Evolutionary conservation across 1,140 invertebrate genomes (phyloP).

Genomic region (Drosophila sp.): DNA sequence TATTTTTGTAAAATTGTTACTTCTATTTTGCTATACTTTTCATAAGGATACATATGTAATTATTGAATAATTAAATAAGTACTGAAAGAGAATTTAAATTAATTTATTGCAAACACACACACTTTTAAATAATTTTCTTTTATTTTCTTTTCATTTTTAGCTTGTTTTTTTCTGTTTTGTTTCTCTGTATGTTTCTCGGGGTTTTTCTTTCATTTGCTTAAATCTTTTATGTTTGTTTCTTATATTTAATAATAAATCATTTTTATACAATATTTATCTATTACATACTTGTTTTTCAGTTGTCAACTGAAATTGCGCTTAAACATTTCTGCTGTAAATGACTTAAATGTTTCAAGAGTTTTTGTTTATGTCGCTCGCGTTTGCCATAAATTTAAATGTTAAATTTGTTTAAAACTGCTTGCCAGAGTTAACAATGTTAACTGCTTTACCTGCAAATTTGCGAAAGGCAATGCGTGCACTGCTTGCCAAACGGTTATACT

Average conservation of each 20-base stretch:
- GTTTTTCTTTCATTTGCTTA: constrained; percentile 65
- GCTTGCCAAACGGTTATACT: constrained; percentile 37
- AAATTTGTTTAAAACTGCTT: constrained; percentile 75
- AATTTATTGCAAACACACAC: neutral
- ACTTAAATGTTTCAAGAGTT: constrained; percentile 52
- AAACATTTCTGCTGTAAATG: constrained; percentile 59
- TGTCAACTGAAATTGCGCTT: constrained; percentile 51
- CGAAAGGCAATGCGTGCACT: constrained; percentile 71
- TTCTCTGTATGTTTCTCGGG: constrained; percentile 56
- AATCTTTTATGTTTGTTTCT: constrained; percentile 63
- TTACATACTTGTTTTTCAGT: constrained; percentile 53
- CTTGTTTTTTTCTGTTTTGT: constrained; percentile 58
- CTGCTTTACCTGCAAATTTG: constrained; percentile 75
- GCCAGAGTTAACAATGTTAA: constrained; percentile 76
- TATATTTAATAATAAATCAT: constrained; percentile 81
- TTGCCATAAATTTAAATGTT: constrained; percentile 57
- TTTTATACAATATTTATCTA: constrained; percentile 79
- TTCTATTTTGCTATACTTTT: too few relatives aligned
- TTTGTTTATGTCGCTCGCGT: constrained; percentile 55
- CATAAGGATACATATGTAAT: too few relatives aligned
- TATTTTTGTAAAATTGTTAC: too few relatives aligned
- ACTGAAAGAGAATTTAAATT: too few relatives aligned
- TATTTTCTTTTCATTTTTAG: constrained; percentile 72
- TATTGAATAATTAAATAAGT: too few relatives aligned
- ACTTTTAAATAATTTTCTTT: constrained; percentile 69